Evolutionary conservation across 2,113 vertebrate species (phyloP).

Genomic region (Chaetodon auriga): DNA sequence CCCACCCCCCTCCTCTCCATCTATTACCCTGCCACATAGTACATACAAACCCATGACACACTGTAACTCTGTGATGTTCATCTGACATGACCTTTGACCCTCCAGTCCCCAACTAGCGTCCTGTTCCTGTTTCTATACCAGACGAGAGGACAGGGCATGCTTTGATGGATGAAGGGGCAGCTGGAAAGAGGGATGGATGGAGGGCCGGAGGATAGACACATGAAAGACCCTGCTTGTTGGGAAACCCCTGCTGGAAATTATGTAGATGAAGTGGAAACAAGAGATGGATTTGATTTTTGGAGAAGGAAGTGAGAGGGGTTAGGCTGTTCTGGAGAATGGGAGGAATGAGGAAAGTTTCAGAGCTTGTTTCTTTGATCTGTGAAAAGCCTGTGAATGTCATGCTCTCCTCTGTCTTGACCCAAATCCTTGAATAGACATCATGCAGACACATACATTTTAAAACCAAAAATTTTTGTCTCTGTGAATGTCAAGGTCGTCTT

Average conservation of each 20-base stretch:
- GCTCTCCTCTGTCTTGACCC: constrained; percentile 1
- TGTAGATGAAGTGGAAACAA: constrained; percentile 83
- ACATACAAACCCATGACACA: constrained; percentile 55
- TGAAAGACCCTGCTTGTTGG: constrained; percentile 83
- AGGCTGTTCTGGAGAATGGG: constrained; percentile 21
- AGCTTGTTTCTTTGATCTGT: constrained; percentile 76
- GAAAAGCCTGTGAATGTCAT: constrained; percentile 21
- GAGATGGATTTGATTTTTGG: constrained; percentile 73
- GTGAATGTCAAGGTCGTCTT: constrained; percentile 80
- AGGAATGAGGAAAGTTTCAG: constrained; percentile 39
- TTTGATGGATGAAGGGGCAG: constrained; percentile 80
- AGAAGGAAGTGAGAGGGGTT: constrained; percentile 65
- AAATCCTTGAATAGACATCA: constrained; percentile 27
- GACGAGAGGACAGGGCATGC: constrained; percentile 78
- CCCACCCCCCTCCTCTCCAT: constrained; percentile 40
- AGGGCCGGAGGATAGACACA: constrained; percentile 49
- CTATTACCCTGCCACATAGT: constrained; percentile 25
- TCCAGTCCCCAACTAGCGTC: constrained; percentile 67
- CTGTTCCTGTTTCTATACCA: constrained; percentile 75
- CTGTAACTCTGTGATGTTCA: constrained; percentile 63
- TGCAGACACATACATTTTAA: not conserved
- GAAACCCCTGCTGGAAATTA: constrained; percentile 83
- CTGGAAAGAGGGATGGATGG: constrained; percentile 70
- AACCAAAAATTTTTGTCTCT: constrained; percentile 2
- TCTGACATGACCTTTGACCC: constrained; percentile 76